These are phyloP conservation scores for Petrosia ficiformis DNA, from an alignment of 37 sponge, comb jelly and placozoan genomes.

Conservation along the genomic window DNA sequence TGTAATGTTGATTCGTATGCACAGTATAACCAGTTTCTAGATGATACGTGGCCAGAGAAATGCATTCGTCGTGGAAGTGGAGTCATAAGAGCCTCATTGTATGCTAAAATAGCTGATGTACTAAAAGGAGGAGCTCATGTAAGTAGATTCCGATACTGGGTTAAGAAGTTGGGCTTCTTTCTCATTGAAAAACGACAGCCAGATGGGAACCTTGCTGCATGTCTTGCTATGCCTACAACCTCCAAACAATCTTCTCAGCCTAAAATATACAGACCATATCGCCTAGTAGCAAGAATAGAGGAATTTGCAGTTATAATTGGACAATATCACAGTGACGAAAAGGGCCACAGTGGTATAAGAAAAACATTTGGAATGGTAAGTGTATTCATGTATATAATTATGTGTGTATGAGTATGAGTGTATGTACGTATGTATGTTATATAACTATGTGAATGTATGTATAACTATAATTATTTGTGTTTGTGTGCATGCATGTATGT, in stretches of 20 bases:
- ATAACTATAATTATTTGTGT: background rate
- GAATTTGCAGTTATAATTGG: slow-evolving; percentile 42
- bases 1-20: background rate
- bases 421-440: too few relatives aligned
- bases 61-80: slow-evolving; percentile 17
- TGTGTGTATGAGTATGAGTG: too few relatives aligned
- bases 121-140: slow-evolving; percentile 27
- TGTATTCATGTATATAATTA: background rate
- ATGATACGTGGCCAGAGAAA: slow-evolving; percentile 46
- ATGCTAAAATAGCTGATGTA: slow-evolving; percentile 31
- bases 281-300: slow-evolving; percentile 48
- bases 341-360: slow-evolving; percentile 40
- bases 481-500: too few relatives aligned
- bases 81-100: slow-evolving; percentile 35
- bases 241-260: background rate
- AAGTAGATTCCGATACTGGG: slow-evolving; percentile 37
- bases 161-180: slow-evolving; percentile 46
- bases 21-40: slow-evolving; percentile 22
- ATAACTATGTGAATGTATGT: too few relatives aligned
- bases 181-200: slow-evolving; percentile 15
- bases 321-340: slow-evolving; percentile 36
- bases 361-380: slow-evolving; percentile 45
- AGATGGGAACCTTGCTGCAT: slow-evolving; percentile 7
- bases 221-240: slow-evolving; percentile 17
- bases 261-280: slow-evolving; percentile 1